Percentiles rank a stretch among this genome's conserved stretches.
These are phyloP conservation scores for Heliconius erato DNA, from an alignment of 2,888 invertebrate species.

Conservation along the genomic window DNA sequence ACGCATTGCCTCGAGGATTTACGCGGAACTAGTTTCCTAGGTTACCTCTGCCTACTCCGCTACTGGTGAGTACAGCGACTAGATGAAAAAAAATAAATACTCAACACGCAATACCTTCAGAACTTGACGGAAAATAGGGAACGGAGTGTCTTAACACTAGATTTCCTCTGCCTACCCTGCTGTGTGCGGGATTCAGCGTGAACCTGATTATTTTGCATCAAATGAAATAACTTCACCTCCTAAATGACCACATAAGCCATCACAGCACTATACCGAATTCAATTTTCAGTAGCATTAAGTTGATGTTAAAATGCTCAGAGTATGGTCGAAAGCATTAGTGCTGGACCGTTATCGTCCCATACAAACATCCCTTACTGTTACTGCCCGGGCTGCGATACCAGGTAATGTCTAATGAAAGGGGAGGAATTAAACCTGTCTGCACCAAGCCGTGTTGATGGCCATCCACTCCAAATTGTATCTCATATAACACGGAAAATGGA, in stretches of 20 bases:
- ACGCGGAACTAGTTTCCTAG: no score
- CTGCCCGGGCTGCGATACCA: slow-evolving; percentile 62
- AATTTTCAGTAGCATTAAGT: background rate
- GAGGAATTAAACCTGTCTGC: slow-evolving; percentile 42
- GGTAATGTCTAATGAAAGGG: slow-evolving; percentile 71
- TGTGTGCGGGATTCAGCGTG: no score
- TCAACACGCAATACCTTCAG: no score
- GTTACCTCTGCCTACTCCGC: no score
- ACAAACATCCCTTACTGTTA: slow-evolving; percentile 61
- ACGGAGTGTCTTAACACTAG: no score
- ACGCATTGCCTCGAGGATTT: no score
- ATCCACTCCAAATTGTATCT: slow-evolving; percentile 34
- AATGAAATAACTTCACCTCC: background rate
- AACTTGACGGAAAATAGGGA: no score
- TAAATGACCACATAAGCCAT: background rate
- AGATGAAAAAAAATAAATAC: no score
- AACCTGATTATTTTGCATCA: no score
- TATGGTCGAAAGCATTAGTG: slow-evolving; percentile 8
- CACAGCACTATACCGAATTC: background rate
- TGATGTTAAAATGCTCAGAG: background rate
- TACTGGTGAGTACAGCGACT: no score
- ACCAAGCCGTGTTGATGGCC: slow-evolving; percentile 26
- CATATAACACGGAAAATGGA: slow-evolving; percentile 28
- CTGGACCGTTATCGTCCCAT: slow-evolving; percentile 3
- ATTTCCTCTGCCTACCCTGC: no score